Conservation (phyloP, 2,797 vertebrate genomes). For the Pempheris klunzingeri region DNA sequence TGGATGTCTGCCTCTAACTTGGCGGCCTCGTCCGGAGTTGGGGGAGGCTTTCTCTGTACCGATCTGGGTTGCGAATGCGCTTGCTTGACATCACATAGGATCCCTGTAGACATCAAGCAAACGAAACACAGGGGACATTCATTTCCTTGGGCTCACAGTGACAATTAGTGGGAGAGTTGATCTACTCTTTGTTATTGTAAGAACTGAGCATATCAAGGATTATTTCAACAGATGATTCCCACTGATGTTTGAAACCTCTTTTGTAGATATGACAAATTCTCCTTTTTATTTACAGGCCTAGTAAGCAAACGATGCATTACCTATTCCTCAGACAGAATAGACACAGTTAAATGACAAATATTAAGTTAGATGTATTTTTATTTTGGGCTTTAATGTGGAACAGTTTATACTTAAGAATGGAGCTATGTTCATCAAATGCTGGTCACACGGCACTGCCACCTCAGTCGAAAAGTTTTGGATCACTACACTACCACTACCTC, state of each 20-base stretch:
- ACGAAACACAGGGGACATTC: not conserved
- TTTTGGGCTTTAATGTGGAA: not conserved
- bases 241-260: not conserved
- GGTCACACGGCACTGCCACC: not conserved
- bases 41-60: slow-evolving; percentile 26
- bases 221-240: not conserved
- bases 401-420: not conserved
- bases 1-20: slow-evolving; percentile 69
- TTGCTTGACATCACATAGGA: slow-evolving; percentile 46
- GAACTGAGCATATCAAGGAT: not conserved
- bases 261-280: not conserved
- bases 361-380: not conserved
- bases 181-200: not conserved
- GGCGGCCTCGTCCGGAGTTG: not conserved
- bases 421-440: not conserved
- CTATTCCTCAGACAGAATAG: not conserved
- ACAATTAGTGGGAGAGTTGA: not conserved
- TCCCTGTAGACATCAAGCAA: slow-evolving; percentile 51
- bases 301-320: not conserved
- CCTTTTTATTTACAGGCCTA: not conserved
- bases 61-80: slow-evolving; percentile 51
- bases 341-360: not conserved
- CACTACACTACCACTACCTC: no score
- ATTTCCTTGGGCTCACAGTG: not conserved
- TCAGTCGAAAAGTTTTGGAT: not conserved